phyloP scores from a whole-genome alignment of 2,888 invertebrate species.

The Drosophila niveifrons region DNA sequence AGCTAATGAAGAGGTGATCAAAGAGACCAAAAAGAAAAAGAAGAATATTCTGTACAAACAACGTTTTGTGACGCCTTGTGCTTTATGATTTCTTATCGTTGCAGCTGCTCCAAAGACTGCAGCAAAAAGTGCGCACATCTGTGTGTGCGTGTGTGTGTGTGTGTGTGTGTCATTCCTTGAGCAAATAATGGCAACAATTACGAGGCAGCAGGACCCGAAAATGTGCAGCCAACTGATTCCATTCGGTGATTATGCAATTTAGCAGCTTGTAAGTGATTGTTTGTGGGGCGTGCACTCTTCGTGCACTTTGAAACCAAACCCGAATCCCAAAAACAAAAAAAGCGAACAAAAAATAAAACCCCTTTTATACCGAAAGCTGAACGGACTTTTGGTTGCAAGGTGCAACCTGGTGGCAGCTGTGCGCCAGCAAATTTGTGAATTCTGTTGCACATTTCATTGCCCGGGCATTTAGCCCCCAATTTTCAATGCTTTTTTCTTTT shows the following conservation, averaged over 20 bases:
- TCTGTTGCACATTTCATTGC: constrained; percentile 69
- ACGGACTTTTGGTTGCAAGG: constrained; percentile 59
- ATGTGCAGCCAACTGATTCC: constrained; percentile 61
- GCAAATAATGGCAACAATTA: constrained; percentile 79
- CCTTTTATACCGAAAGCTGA: constrained; percentile 11
- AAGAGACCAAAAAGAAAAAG: background rate
- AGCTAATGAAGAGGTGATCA: background rate
- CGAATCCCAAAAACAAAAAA: constrained; percentile 3
- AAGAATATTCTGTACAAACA: too few relatives aligned
- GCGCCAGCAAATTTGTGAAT: constrained; percentile 66
- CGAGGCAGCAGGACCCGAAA: constrained; percentile 40
- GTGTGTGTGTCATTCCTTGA: constrained; percentile 70
- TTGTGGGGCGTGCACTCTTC: constrained; percentile 77
- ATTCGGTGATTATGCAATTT: constrained; percentile 78
- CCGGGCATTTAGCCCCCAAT: constrained; percentile 64
- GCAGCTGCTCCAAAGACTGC: constrained; percentile 59
- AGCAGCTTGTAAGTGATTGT: constrained; percentile 81
- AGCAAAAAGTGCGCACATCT: constrained; percentile 24
- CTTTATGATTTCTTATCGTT: constrained; percentile 76
- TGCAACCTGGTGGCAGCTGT: constrained; percentile 72
- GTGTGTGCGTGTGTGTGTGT: constrained; percentile 7
- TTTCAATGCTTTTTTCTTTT: constrained; percentile 36
- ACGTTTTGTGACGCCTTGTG: constrained; percentile 40
- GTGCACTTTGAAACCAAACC: constrained; percentile 27
- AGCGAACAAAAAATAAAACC: background rate